A percentile compares a stretch with the other conserved stretches of the same genome.
phyloP scores from a whole-genome alignment of 2,888 invertebrate species.

The Drosophila subsilvestris region DNA sequence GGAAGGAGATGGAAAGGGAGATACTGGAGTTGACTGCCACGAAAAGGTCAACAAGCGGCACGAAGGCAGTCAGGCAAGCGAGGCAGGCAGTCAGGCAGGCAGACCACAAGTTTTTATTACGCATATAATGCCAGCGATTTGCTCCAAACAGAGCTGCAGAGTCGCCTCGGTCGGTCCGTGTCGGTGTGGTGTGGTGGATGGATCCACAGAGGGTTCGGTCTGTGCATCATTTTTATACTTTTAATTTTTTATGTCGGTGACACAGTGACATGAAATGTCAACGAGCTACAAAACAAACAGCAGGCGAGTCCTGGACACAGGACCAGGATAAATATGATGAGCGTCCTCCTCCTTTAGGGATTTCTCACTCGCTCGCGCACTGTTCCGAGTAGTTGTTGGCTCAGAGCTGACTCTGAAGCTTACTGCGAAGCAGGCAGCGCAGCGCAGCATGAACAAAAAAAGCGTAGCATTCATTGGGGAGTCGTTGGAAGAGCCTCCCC shows the following conservation, averaged over 20 bases:
- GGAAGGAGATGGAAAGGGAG: neutral
- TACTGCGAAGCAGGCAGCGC: conserved; percentile 18
- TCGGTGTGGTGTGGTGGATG: conserved; percentile 6
- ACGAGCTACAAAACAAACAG: conserved; percentile 78
- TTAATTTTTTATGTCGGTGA: conserved; percentile 78
- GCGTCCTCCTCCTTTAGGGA: conserved; percentile 75
- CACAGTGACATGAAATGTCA: conserved; percentile 80
- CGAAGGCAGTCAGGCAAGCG: conserved; percentile 17
- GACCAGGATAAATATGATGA: conserved; percentile 66
- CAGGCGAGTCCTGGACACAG: conserved; percentile 38
- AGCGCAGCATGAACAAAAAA: conserved; percentile 63
- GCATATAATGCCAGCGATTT: conserved; percentile 78
- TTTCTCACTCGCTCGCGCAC: conserved; percentile 25
- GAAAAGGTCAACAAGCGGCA: conserved; percentile 68
- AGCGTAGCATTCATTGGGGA: conserved; percentile 76
- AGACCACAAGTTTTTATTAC: conserved; percentile 78
- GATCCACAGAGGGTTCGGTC: conserved; percentile 32
- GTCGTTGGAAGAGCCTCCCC: conserved; percentile 50
- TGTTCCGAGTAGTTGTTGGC: conserved; percentile 21
- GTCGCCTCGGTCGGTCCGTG: neutral
- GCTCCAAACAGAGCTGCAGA: conserved; percentile 21
- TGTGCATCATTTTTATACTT: conserved; percentile 75
- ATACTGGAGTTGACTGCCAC: conserved; percentile 32
- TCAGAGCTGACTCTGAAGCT: conserved; percentile 25
- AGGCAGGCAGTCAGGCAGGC: conserved; percentile 11